A percentile compares a stretch with the other conserved stretches of the same genome.
These are phyloP conservation scores for Drosophila percnosoma DNA, from an alignment of 2,888 invertebrate genomes.

Conservation along the genomic window DNA sequence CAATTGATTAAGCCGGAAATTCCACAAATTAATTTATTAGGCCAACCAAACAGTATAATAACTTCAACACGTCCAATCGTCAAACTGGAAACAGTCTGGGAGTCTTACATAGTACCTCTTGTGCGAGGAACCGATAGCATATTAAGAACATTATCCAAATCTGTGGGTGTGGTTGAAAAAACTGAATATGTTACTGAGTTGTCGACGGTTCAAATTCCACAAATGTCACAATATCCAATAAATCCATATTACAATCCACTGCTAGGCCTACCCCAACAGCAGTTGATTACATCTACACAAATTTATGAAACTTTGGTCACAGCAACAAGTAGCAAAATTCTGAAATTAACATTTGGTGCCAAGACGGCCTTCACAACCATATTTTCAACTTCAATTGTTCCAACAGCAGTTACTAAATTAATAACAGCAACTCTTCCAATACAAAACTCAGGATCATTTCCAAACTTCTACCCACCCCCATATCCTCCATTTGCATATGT, in stretches of 20 bases:
- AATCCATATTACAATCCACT: slow-evolving; percentile 84
- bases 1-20: slow-evolving; percentile 83
- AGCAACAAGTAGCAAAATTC: slow-evolving; percentile 91
- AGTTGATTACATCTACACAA: slow-evolving; percentile 92
- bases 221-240: slow-evolving; percentile 84
- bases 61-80: slow-evolving; percentile 92
- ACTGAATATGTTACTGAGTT: slow-evolving; percentile 92
- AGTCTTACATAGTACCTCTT: slow-evolving; percentile 92
- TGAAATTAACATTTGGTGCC: slow-evolving; percentile 95
- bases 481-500: slow-evolving; percentile 91
- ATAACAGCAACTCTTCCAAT: slow-evolving; percentile 92
- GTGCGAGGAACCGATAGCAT: slow-evolving; percentile 91
- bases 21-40: slow-evolving; percentile 89
- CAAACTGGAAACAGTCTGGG: slow-evolving; percentile 91
- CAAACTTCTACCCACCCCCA: slow-evolving; percentile 91
- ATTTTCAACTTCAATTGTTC: slow-evolving; percentile 92
- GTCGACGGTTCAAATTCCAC: slow-evolving; percentile 88
- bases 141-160: slow-evolving; percentile 91
- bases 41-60: slow-evolving; percentile 86
- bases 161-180: slow-evolving; percentile 91
- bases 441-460: slow-evolving; percentile 89
- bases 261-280: slow-evolving; percentile 88
- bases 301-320: slow-evolving; percentile 92
- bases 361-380: slow-evolving; percentile 95
- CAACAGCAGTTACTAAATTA: slow-evolving; percentile 93